Evolutionary conservation across 2,113 vertebrate species (phyloP).

Genomic region (Jacana jacana): DNA sequence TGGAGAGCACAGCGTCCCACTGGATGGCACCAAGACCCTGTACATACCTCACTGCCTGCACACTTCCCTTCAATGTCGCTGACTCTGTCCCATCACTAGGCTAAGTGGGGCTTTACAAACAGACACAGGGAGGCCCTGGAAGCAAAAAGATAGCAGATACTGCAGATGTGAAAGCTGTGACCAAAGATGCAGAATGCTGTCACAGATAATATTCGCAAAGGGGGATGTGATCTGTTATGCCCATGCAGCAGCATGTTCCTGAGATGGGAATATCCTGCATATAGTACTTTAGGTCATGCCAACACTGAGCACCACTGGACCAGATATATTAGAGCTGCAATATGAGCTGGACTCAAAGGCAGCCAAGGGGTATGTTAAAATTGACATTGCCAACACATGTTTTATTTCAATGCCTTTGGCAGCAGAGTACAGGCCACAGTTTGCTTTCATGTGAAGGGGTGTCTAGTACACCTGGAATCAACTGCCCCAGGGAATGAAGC

Average conservation of each 20-base stretch:
- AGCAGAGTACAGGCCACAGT: not conserved
- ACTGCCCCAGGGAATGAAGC: not conserved
- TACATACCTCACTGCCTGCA: accelerated
- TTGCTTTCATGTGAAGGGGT: not conserved
- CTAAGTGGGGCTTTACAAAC: not conserved
- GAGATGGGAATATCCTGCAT: not conserved
- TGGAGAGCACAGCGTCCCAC: not conserved
- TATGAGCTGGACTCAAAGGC: not conserved
- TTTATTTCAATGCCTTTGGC: not conserved
- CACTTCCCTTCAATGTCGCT: accelerated
- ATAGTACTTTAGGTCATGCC: not conserved
- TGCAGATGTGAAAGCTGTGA: not conserved
- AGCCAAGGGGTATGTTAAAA: not conserved
- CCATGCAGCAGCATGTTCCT: accelerated
- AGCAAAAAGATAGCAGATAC: not conserved
- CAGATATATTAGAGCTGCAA: not conserved
- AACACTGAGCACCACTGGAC: not conserved
- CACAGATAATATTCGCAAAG: accelerated
- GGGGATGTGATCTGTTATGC: not conserved
- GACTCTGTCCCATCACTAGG: accelerated
- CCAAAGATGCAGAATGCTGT: not conserved
- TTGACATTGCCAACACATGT: not conserved
- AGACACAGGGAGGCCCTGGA: not conserved
- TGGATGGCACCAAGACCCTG: not conserved
- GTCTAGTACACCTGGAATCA: not conserved